phyloP scores from a whole-genome alignment of 2,888 invertebrate genomes.

The Drosophila lacicola region DNA sequence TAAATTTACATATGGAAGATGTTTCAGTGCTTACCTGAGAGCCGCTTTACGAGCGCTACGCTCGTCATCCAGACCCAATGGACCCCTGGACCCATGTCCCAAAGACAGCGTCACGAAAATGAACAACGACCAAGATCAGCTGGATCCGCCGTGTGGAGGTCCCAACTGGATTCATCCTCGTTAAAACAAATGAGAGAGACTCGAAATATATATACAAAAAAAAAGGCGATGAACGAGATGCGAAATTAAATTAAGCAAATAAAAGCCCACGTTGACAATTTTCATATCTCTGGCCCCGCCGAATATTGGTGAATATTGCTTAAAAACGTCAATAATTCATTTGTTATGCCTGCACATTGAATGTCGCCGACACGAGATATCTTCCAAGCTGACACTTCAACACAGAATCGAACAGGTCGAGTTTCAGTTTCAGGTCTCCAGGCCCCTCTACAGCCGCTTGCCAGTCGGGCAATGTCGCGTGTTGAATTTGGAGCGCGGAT shows the following conservation, averaged over 20 bases:
- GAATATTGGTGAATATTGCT: slow-evolving; percentile 84
- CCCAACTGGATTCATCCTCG: slow-evolving; percentile 52
- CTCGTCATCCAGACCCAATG: slow-evolving; percentile 18
- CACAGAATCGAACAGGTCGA: slow-evolving; percentile 11
- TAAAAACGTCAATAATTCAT: slow-evolving; percentile 85
- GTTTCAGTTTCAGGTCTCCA: slow-evolving; percentile 9
- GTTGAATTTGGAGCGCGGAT: slow-evolving; percentile 75
- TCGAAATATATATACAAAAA: slow-evolving; percentile 39
- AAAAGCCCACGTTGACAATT: slow-evolving; percentile 82
- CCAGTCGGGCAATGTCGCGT: slow-evolving; percentile 46
- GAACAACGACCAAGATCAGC: slow-evolving; percentile 69
- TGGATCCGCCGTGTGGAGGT: slow-evolving; percentile 19
- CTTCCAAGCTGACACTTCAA: slow-evolving; percentile 32
- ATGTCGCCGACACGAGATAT: slow-evolving; percentile 83
- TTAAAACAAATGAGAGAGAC: slow-evolving; percentile 68
- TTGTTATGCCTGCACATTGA: slow-evolving; percentile 85
- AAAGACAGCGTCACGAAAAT: slow-evolving; percentile 53
- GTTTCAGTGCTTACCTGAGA: slow-evolving; percentile 58
- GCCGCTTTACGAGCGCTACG: slow-evolving; percentile 50
- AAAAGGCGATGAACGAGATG: slow-evolving; percentile 62
- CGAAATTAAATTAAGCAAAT: slow-evolving; percentile 81
- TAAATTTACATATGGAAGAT: slow-evolving; percentile 75
- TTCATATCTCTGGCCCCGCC: slow-evolving; percentile 66
- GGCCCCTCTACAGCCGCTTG: background rate
- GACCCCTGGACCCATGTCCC: slow-evolving; percentile 34